Evolutionary conservation across 1,140 invertebrate species (phyloP).

Genomic region (Pogonomyrmex californicus): DNA sequence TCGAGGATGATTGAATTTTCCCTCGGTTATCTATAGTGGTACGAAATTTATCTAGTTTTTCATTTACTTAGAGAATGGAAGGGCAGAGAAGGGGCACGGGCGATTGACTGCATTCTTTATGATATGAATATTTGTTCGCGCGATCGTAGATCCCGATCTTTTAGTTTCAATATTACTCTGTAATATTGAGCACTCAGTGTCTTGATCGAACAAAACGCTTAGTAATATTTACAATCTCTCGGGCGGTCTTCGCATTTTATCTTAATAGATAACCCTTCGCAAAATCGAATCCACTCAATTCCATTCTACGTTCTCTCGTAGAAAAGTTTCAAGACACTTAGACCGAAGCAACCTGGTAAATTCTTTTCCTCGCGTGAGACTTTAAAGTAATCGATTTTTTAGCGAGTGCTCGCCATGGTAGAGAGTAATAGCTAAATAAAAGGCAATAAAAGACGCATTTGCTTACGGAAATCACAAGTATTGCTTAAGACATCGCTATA

Average conservation of each 20-base stretch:
- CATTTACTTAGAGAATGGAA: background rate
- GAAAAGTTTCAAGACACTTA: conserved; percentile 66
- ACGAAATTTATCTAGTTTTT: conserved; percentile 13
- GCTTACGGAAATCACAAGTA: background rate
- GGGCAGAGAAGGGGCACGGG: background rate
- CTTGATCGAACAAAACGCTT: conserved; percentile 48
- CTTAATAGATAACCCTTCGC: conserved; percentile 69
- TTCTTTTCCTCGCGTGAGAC: conserved; percentile 52
- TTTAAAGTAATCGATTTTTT: conserved; percentile 47
- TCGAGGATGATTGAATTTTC: conserved; percentile 3
- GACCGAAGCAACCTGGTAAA: conserved; percentile 36
- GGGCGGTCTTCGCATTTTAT: conserved; percentile 52
- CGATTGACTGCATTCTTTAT: conserved; percentile 29
- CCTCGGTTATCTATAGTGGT: background rate
- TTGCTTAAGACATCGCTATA: background rate
- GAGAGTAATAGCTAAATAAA: conserved; percentile 32
- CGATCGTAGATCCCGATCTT: conserved; percentile 17
- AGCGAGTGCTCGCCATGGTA: conserved; percentile 1
- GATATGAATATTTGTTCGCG: conserved; percentile 36
- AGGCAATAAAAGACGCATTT: background rate
- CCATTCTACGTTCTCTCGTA: conserved; percentile 39
- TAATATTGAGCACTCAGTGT: conserved; percentile 36
- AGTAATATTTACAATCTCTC: conserved; percentile 67
- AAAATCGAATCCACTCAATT: conserved; percentile 75
- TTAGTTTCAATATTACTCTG: conserved; percentile 39